Conservation (phyloP, 2,797 vertebrate species). For the Hippoglossus hippoglossus region DNA sequence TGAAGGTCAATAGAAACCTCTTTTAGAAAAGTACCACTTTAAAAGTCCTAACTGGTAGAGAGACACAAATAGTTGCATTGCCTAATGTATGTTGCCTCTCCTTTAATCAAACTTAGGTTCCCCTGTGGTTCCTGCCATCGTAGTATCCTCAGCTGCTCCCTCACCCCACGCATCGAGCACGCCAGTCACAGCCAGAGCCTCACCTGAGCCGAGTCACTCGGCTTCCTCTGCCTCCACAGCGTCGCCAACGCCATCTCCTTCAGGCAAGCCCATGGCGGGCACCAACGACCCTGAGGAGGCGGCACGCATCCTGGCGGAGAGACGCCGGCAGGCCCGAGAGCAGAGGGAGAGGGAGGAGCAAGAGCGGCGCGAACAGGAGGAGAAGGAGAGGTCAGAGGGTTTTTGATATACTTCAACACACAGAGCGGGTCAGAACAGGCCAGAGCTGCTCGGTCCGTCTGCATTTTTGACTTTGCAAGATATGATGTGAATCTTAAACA, state of each 20-base stretch:
- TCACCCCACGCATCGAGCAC: conserved; percentile 35
- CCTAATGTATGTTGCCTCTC: background rate
- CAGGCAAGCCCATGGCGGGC: conserved; percentile 90
- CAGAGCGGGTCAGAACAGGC: conserved; percentile 1
- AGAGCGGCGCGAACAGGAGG: conserved; percentile 89
- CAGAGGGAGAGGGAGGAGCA: conserved; percentile 93
- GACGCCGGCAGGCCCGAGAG: conserved; percentile 92
- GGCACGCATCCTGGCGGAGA: conserved; percentile 91
- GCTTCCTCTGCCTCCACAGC: conserved; percentile 38
- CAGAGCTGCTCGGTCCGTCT: background rate
- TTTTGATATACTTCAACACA: conserved; percentile 9
- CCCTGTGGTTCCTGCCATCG: conserved; percentile 65
- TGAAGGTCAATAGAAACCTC: background rate
- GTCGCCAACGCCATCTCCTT: conserved; percentile 76
- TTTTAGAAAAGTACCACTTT: background rate
- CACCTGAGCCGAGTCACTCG: conserved; percentile 51
- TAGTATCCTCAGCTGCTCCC: conserved; percentile 52
- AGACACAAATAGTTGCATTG: background rate
- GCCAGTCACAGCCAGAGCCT: conserved; percentile 38
- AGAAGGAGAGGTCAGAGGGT: conserved; percentile 88
- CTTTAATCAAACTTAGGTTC: conserved; percentile 57
- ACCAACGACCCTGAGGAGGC: conserved; percentile 94
- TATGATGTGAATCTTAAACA: conserved; percentile 1
- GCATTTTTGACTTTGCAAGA: background rate
- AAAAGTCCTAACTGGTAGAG: background rate